Base-by-base conservation (phyloP, 2,797 vertebrate species). In the Sebastes oblongus region DNA sequence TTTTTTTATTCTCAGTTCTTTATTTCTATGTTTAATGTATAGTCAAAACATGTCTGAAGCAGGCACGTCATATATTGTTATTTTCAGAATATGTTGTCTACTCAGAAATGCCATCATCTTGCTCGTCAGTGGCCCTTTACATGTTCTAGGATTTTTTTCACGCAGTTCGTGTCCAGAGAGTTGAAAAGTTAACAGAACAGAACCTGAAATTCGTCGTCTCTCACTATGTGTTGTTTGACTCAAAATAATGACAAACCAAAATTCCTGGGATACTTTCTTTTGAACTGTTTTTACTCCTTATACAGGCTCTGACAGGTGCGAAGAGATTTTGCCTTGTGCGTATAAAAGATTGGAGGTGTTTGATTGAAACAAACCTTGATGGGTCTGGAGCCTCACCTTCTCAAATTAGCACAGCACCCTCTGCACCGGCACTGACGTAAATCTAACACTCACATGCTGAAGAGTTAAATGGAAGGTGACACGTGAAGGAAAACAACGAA, bases 351-450 rank as follows among this genome's bases (percentile, higher is more conserved):
- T 71, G 76, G 66, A 82, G 56, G 12, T 36, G 68, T 79, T 82
- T 89, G 84, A 88, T 39, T 72, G 66, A 86, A 84, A 93, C 64
- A 29, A 77, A 76, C 72, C 50, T 56, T 84, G 80, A 88, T 78
- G 61, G 77, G 30, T 78, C 62, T 70, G 56, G 66, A 75, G 66
- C 66, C 22, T 80, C 81, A 83, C 76, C 75, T 82, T 79, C 68
- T 82, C 32, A 82, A 82, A 83, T 65, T 14, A 66, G 52, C 60
- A 66, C 67, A 61, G 62, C 20, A 55, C 66, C 80, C 58, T 66
- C 65, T 67, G 73, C 71, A 20, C 50, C 14, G 22, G 36, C 6
- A 46, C 42, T 66, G 69, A 83, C 56, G 20, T 64, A 70, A 80
- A 85, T 78, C 36, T 66, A 74, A 86, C 83, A 87, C 78, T 82